Evolutionary conservation across 2,888 invertebrate species (phyloP).

Genomic region (Aleiodes alternator): DNA sequence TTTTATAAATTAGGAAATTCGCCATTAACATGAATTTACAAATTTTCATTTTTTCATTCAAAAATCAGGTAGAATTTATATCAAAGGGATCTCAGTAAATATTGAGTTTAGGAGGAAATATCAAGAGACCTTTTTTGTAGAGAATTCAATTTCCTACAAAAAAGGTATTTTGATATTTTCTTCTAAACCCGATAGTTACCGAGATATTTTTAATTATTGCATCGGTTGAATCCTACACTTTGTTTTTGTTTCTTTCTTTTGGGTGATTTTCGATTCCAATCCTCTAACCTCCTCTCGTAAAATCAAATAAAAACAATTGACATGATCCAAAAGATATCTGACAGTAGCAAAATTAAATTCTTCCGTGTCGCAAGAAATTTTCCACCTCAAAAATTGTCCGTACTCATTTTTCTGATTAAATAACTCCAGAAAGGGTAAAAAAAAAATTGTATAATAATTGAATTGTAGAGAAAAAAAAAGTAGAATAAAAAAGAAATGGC

Average conservation of each 20-base stretch:
- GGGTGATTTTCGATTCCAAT: neutral
- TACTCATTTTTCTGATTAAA: neutral
- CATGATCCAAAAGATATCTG: conserved; percentile 3
- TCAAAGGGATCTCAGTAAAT: too few species aligned
- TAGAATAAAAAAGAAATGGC: conserved; percentile 51
- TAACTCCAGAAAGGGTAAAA: neutral
- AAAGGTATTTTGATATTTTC: too few species aligned
- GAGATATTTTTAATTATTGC: too few species aligned
- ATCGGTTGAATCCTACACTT: neutral
- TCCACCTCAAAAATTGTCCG: conserved; percentile 1
- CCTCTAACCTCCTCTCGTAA: too few species aligned
- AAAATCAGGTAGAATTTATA: too few species aligned
- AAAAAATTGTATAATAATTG: conserved; percentile 6
- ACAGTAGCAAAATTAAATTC: conserved; percentile 15
- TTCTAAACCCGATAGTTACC: too few species aligned
- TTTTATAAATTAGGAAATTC: too few species aligned
- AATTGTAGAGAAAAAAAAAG: neutral
- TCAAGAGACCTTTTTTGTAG: too few species aligned
- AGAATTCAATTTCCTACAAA: too few species aligned
- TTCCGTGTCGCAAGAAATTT: neutral
- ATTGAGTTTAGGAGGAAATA: too few species aligned
- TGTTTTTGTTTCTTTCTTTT: neutral
- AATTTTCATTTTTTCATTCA: too few species aligned
- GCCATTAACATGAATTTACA: too few species aligned
- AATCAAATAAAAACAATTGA: conserved; percentile 35